phyloP scores from a whole-genome alignment of 1,140 invertebrate genomes.

The Calosoma granatense region DNA sequence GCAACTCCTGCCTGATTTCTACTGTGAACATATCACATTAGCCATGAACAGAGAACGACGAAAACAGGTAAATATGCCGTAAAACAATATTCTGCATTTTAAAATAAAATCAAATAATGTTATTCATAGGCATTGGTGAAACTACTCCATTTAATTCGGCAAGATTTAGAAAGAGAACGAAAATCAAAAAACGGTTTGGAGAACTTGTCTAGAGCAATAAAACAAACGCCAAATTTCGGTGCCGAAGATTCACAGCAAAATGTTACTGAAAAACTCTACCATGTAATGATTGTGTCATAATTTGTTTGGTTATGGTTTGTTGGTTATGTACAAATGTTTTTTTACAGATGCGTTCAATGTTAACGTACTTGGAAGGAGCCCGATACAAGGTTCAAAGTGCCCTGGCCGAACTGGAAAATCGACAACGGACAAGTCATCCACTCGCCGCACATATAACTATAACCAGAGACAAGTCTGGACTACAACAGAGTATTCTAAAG shows the following conservation, averaged over 20 bases:
- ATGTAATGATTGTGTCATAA: slow-evolving; percentile 47
- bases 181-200: slow-evolving; percentile 79
- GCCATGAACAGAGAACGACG: slow-evolving; percentile 86
- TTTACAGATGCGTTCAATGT: slow-evolving; percentile 78
- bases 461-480: slow-evolving; percentile 78
- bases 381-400: slow-evolving; percentile 76
- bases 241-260: slow-evolving; percentile 86
- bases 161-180: slow-evolving; percentile 75
- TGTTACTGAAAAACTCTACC: slow-evolving; percentile 81
- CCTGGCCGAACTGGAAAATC: slow-evolving; percentile 69
- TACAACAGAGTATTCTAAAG: slow-evolving; percentile 78
- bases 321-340: slow-evolving; percentile 10
- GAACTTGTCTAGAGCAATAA: slow-evolving; percentile 82
- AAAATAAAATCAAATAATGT: slow-evolving; percentile 5
- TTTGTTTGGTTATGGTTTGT: slow-evolving; percentile 4
- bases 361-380: slow-evolving; percentile 84
- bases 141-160: slow-evolving; percentile 68
- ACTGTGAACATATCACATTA: slow-evolving; percentile 86
- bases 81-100: slow-evolving; percentile 9
- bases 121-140: slow-evolving; percentile 59
- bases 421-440: slow-evolving; percentile 64
- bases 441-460: slow-evolving; percentile 77
- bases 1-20: slow-evolving; percentile 85
- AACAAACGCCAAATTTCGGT: slow-evolving; percentile 79
- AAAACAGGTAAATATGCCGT: slow-evolving; percentile 49